Evolutionary conservation across 2,113 vertebrate species (phyloP).

Genomic region (Eubucco bourcierii): DNA sequence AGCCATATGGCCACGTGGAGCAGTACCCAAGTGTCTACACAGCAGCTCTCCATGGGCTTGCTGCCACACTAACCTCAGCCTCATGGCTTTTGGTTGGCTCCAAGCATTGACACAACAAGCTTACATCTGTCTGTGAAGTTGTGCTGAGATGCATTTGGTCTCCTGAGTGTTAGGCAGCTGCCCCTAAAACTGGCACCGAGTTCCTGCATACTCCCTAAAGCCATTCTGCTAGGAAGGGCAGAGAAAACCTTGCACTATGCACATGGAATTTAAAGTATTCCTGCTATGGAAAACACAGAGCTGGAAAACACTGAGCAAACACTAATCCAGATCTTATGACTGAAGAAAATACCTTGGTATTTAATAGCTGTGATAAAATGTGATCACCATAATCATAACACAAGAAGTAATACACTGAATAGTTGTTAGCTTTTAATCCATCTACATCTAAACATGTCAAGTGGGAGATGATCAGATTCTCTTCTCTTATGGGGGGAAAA

Average conservation of each 20-base stretch:
- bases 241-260: neutral
- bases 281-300: neutral
- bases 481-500: neutral
- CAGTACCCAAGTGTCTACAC: fast-evolving
- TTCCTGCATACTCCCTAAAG: neutral
- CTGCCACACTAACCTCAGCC: neutral
- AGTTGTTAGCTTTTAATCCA: neutral
- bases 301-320: neutral
- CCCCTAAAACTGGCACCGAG: neutral
- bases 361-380: neutral
- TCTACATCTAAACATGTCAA: neutral
- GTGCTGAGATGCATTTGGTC: neutral
- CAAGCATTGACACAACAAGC: neutral
- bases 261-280: neutral
- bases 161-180: neutral
- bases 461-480: neutral
- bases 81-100: neutral
- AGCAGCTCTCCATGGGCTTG: fast-evolving
- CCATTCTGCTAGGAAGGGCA: neutral
- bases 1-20: neutral
- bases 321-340: neutral
- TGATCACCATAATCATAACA: neutral
- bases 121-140: neutral
- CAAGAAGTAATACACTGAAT: neutral
- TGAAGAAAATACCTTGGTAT: neutral